A percentile compares a stretch with the other conserved stretches of the same genome.
Evolutionary conservation across 2,797 vertebrate genomes (phyloP).

Genomic region (Eleutherodactylus coqui): DNA sequence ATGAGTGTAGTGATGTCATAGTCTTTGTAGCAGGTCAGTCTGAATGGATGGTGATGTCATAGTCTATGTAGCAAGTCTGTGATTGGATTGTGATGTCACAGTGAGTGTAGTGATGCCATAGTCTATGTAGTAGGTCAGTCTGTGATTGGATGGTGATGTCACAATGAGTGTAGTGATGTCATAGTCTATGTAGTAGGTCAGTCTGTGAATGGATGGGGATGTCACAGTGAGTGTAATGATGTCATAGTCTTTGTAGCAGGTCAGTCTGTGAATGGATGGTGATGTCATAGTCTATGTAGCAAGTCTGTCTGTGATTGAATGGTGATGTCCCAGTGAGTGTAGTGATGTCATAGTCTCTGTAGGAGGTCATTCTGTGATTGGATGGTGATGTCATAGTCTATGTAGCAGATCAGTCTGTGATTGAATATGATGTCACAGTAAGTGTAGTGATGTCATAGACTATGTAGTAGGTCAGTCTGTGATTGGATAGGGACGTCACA

Average conservation of each 20-base stretch:
- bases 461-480: not conserved
- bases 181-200: not conserved
- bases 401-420: not conserved
- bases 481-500: not conserved
- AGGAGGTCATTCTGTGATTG: not conserved
- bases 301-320: constrained; percentile 7
- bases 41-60: not conserved
- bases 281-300: not conserved
- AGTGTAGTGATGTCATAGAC: not conserved
- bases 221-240: not conserved
- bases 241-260: constrained; percentile 1
- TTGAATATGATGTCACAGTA: constrained; percentile 8
- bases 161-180: not conserved
- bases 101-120: not conserved
- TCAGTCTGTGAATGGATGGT: not conserved
- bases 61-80: not conserved
- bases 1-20: not conserved
- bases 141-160: not conserved
- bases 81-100: not conserved
- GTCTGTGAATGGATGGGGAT: not conserved
- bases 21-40: not conserved
- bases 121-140: not conserved
- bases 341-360: not conserved
- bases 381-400: constrained; percentile 2
- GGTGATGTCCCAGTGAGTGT: too few relatives aligned